These are phyloP conservation scores for Drosophila carrolli DNA, from an alignment of 1,140 invertebrate genomes.

Conservation along the genomic window DNA sequence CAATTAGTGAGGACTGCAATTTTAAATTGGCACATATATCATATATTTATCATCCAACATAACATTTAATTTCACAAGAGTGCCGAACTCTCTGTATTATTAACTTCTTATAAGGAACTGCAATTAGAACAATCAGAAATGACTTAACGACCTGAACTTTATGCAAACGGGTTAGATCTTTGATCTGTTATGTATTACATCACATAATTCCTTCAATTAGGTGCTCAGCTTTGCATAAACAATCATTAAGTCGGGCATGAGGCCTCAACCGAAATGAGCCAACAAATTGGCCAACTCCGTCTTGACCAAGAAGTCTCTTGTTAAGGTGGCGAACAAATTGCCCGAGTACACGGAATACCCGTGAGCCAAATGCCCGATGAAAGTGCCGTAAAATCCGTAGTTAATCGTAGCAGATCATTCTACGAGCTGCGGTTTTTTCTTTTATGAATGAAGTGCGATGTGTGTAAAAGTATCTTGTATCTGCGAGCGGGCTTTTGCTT, in stretches of 20 bases:
- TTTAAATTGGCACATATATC: neutral
- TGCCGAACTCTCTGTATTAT: neutral
- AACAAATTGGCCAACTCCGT: conserved; percentile 40
- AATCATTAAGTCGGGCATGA: conserved; percentile 48
- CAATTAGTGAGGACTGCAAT: neutral
- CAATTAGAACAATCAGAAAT: neutral
- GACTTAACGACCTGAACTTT: conserved; percentile 8
- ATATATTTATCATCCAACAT: neutral
- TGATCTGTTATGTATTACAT: conserved; percentile 33
- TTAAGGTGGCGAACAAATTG: conserved; percentile 45
- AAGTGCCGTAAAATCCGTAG: conserved; percentile 31
- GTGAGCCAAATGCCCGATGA: conserved; percentile 10
- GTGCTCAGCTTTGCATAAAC: conserved; percentile 52
- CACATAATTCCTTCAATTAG: conserved; percentile 53
- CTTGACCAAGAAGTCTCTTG: conserved; percentile 33
- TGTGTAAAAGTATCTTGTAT: conserved; percentile 33
- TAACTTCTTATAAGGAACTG: neutral
- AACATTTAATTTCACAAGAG: neutral
- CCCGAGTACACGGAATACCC: conserved; percentile 26
- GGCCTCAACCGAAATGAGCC: conserved; percentile 34
- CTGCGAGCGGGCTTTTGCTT: conserved; percentile 42
- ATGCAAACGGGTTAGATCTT: neutral
- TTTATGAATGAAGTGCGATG: conserved; percentile 61
- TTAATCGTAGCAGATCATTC: conserved; percentile 42
- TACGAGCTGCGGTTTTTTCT: conserved; percentile 11